These are phyloP conservation scores for Crotophaga sulcirostris DNA, from an alignment of 2,113 vertebrate species.

Conservation along the genomic window DNA sequence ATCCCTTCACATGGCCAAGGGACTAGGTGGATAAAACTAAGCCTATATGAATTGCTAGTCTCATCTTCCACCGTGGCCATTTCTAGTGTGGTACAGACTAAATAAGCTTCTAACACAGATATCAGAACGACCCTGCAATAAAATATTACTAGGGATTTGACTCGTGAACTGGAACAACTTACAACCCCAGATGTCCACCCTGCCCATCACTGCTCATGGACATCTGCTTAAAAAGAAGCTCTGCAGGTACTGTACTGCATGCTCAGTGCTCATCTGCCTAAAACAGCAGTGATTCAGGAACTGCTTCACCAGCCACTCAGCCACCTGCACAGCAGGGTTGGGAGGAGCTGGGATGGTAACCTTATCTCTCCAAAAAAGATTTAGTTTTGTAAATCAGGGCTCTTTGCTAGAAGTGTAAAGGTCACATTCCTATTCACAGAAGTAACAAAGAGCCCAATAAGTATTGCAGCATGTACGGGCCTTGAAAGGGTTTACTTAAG, in stretches of 20 bases:
- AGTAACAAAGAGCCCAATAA: slow-evolving; percentile 42
- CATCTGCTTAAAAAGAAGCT: neutral
- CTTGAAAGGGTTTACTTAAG: slow-evolving; percentile 53
- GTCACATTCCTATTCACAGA: slow-evolving; percentile 40
- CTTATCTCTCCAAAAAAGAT: slow-evolving; percentile 15
- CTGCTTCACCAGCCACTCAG: neutral
- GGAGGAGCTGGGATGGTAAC: slow-evolving; percentile 31
- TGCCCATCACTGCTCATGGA: neutral
- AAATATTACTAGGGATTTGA: neutral
- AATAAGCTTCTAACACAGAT: neutral
- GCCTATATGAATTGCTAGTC: neutral
- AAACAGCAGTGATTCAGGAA: neutral
- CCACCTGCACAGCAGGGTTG: slow-evolving; percentile 3
- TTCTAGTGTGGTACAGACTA: neutral
- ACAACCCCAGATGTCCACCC: neutral
- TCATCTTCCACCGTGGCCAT: neutral
- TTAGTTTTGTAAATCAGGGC: slow-evolving; percentile 20
- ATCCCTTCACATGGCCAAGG: neutral
- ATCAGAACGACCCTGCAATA: neutral
- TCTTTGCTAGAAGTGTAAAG: slow-evolving; percentile 35
- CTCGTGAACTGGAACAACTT: neutral
- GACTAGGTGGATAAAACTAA: neutral
- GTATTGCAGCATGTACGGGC: neutral
- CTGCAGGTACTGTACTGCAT: neutral
- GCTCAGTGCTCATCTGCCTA: neutral